Evolutionary conservation across 2,888 invertebrate genomes (phyloP), one percentile per base, ranked within the genome.

Genomic region (Agrochola lychnidis): DNA sequence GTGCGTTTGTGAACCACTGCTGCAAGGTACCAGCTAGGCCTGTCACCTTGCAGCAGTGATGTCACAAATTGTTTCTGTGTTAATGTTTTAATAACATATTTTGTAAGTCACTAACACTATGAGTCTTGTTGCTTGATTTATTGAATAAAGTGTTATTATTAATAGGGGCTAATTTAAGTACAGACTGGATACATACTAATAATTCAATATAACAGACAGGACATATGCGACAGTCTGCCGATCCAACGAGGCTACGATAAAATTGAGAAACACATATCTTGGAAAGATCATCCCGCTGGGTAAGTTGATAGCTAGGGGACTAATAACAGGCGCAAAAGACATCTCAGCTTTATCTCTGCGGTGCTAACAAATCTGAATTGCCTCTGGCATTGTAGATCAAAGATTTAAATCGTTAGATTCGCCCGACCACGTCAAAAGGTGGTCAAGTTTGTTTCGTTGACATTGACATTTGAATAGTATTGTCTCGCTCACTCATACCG

Each of bases 171-270:
- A 36, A 57, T 45, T 45, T 59, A 30, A 22, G 19, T n/a, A 73
- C 19, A 30, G 30, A 36, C 4, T 45, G n/a, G 16, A 30, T 45
- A 36, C 4, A 48, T 48, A 72, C 36, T 79, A 67, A 61, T 69
- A 10, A 25, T 51, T 66, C 10, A 22, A 56, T 63, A 64, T 56
- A 73, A 69, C 75, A 81, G 76, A 64, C 64, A 64, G 5, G 67
- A 66, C 9, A 36, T 85, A 53, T 82, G 83, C 40, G 59, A 84
- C 36, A 45, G 69, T 53, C 36, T 53, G 14, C 76, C 76, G 22
- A 22, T 78, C 0, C 36, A 69, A 53, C 53, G 78, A 9, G 76
- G 76, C 14, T 76, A 69, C 25, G 70, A 76, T n/a, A 76, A 22
- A 22, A 2, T 69, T 1, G 76, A 76, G 53, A 68, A 1, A 61